Conservation (phyloP, 2,113 vertebrate species). For the Lutjanus erythropterus region DNA sequence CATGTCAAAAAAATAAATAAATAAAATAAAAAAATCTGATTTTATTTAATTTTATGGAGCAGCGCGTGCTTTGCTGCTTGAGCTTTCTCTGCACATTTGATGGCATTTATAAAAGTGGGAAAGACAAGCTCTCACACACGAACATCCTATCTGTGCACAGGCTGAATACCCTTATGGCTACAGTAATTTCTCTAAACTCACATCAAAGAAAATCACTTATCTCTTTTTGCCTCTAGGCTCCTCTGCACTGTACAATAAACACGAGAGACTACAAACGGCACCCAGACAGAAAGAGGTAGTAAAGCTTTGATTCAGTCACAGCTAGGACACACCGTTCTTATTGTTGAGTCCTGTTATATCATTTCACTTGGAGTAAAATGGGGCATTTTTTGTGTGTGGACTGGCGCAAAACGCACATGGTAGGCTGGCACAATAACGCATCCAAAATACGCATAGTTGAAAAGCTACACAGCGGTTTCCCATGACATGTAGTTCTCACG, state of each 20-base stretch:
- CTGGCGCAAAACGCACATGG: slow-evolving; percentile 24
- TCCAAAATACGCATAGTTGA: slow-evolving; percentile 46
- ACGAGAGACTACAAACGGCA: slow-evolving; percentile 33
- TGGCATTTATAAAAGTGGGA: slow-evolving; percentile 55
- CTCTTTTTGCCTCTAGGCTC: slow-evolving; percentile 47
- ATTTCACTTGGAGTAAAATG: slow-evolving; percentile 40
- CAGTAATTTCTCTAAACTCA: slow-evolving; percentile 73
- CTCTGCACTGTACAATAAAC: slow-evolving; percentile 66
- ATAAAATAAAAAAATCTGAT: not conserved
- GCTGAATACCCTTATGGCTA: slow-evolving; percentile 65
- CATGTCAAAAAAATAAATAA: not conserved
- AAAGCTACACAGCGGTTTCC: slow-evolving; percentile 32
- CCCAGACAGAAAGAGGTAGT: slow-evolving; percentile 36
- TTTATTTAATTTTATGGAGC: slow-evolving; percentile 20
- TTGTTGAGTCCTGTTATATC: slow-evolving; percentile 38
- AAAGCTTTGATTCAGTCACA: slow-evolving; percentile 58
- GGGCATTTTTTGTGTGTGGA: not conserved
- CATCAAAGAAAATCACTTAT: slow-evolving; percentile 75
- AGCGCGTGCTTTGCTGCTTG: slow-evolving; percentile 5
- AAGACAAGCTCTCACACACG: slow-evolving; percentile 35
- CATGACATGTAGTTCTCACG: slow-evolving; percentile 26
- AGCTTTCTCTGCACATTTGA: slow-evolving; percentile 48
- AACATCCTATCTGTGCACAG: slow-evolving; percentile 15
- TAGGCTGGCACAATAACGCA: slow-evolving; percentile 35
- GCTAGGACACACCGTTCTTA: slow-evolving; percentile 35